phyloP scores from a whole-genome alignment of 2,797 vertebrate species.

The Pristis pectinata region DNA sequence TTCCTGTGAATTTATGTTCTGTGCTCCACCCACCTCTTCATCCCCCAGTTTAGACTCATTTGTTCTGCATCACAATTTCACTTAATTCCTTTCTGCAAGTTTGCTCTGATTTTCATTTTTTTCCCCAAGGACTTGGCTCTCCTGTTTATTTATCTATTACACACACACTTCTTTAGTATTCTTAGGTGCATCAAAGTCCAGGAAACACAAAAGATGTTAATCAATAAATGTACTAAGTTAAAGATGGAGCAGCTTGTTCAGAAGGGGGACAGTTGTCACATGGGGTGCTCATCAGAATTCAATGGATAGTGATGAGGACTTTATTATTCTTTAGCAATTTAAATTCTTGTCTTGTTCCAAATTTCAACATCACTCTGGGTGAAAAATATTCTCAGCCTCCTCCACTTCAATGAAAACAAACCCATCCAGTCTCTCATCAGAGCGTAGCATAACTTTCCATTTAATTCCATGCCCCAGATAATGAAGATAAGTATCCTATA shows the following conservation, averaged over 20 bases:
- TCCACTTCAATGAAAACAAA: no score
- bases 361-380: no score
- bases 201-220: not conserved
- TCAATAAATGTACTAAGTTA: not conserved
- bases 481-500: no score
- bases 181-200: not conserved
- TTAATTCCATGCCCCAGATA: no score
- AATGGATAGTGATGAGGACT: no score
- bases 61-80: not conserved
- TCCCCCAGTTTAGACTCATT: not conserved
- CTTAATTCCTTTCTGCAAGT: not conserved
- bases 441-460: no score
- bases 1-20: not conserved
- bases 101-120: not conserved
- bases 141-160: not conserved
- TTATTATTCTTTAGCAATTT: no score
- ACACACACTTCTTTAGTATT: not conserved
- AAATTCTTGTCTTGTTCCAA: no score
- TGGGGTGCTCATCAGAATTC: no score
- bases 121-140: no score
- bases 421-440: no score
- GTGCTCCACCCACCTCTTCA: not conserved
- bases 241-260: not conserved
- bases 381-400: no score
- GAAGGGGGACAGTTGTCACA: not conserved